Conservation (phyloP, 1,140 invertebrate species). For the Atta texana region DNA sequence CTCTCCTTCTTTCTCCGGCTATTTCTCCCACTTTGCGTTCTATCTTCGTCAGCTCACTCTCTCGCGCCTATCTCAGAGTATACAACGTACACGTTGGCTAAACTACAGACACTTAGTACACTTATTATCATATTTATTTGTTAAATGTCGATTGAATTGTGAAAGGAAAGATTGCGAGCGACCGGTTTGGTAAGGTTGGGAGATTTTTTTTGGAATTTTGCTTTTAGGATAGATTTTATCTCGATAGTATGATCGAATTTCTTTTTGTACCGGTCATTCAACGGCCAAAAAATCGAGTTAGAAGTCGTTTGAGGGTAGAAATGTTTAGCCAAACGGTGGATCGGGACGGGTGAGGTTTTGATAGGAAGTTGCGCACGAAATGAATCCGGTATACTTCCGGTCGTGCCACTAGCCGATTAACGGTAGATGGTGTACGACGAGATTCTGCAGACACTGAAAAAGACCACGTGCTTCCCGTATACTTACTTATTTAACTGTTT, state of each 20-base stretch:
- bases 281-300: neutral
- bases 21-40: slow-evolving; percentile 64
- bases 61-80: slow-evolving; percentile 80
- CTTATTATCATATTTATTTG: slow-evolving; percentile 85
- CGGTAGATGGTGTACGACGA: slow-evolving; percentile 78
- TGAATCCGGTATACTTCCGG: slow-evolving; percentile 73
- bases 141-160: slow-evolving; percentile 78
- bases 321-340: slow-evolving; percentile 17
- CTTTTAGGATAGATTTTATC: slow-evolving; percentile 9
- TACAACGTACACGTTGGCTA: slow-evolving; percentile 84
- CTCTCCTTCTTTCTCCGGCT: slow-evolving; percentile 41
- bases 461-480: slow-evolving; percentile 85
- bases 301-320: neutral
- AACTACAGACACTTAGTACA: slow-evolving; percentile 86
- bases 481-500: slow-evolving; percentile 86
- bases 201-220: slow-evolving; percentile 52
- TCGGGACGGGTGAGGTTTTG: slow-evolving; percentile 18
- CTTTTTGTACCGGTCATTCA: slow-evolving; percentile 21
- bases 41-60: slow-evolving; percentile 57
- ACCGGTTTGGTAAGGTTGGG: slow-evolving; percentile 59
- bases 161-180: slow-evolving; percentile 68
- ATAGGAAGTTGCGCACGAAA: slow-evolving; percentile 72
- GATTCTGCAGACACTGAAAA: slow-evolving; percentile 83
- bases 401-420: slow-evolving; percentile 75
- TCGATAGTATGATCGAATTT: slow-evolving; percentile 36